Base-by-base conservation (phyloP, 2,888 invertebrate genomes). In the Terebella lapidaria region DNA sequence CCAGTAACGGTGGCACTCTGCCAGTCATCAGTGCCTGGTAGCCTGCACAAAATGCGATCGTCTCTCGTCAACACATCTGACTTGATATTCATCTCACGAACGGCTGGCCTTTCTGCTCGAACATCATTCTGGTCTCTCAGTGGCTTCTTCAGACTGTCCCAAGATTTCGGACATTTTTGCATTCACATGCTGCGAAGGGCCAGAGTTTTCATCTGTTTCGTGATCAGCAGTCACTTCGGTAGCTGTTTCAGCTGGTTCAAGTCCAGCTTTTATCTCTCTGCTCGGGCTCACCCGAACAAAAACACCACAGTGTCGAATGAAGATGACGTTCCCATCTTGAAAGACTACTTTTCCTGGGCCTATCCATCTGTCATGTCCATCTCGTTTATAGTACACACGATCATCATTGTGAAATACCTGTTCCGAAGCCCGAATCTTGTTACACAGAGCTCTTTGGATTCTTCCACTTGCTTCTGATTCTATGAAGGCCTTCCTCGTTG, bases 251-350 rank as follows among this genome's bases (percentile, higher is more conserved):
- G 10, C 42, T 35, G 10, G n/a, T 35, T 35, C n/a, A 35, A 35
- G n/a, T 35, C 10, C 10, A 15, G 10, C 42, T n/a, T 35, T 10
- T 35, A n/a, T 35, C 42, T 35, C 10, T n/a, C 10, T 35, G 42
- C 42, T 35, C 42, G n/a, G 42, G 42, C 10, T 49, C 10, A 18
- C 49, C 10, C 18, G 5, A 10, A 18, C 18, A 18, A 18, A 49
- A 22, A 22, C 20, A 5, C 15, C 49, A 49, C 49, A 15, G 10
- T 49, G 49, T 5, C 49, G 5, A 15, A 49, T 22, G 20, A 49
- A 49, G 15, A 49, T 20, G 10, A 49, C 42, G 10, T 49, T 49
- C 5, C 49, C 49, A 49, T 49, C 49, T 49, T 49, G 49, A 49
- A 49, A 49, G 18, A 49, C 20, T 20, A 49, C 49, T 49, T 49